Evolutionary conservation across 2,888 invertebrate genomes (phyloP).

Genomic region (Rutpela maculata): DNA sequence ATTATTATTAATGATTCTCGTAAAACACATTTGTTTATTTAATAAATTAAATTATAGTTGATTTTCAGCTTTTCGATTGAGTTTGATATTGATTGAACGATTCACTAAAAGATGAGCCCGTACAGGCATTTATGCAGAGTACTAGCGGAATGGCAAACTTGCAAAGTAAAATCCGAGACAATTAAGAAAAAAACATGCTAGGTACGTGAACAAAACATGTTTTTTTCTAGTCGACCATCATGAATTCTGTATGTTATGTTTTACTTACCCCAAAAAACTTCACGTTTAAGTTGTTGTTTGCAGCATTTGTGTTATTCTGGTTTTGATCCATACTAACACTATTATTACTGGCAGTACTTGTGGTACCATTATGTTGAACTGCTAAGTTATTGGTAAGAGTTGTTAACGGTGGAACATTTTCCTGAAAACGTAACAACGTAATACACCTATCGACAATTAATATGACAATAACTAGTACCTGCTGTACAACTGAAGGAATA

Average conservation of each 20-base stretch:
- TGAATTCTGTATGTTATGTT: not conserved
- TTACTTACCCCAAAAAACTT: conserved; percentile 37
- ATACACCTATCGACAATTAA: not conserved
- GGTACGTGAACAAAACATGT: too few relatives aligned
- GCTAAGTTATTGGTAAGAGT: not conserved
- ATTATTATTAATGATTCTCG: too few relatives aligned
- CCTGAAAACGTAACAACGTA: not conserved
- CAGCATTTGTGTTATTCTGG: not conserved
- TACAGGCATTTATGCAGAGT: too few relatives aligned
- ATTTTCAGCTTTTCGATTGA: too few relatives aligned
- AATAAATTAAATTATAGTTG: too few relatives aligned
- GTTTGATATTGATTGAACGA: too few relatives aligned
- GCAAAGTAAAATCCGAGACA: too few relatives aligned
- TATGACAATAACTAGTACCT: conserved; percentile 3
- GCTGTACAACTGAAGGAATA: not conserved
- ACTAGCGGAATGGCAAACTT: too few relatives aligned
- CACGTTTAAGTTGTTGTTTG: conserved; percentile 15
- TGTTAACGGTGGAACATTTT: not conserved
- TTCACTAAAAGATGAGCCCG: too few relatives aligned
- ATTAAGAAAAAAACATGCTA: too few relatives aligned
- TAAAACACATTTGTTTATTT: too few relatives aligned
- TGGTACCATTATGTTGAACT: not conserved
- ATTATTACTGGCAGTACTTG: not conserved
- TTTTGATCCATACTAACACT: not conserved
- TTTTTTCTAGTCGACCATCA: too few relatives aligned